Percentiles rank a stretch among this genome's conserved stretches.
phyloP scores from a whole-genome alignment of 2,888 invertebrate species.

The Eremobia ochroleuca region DNA sequence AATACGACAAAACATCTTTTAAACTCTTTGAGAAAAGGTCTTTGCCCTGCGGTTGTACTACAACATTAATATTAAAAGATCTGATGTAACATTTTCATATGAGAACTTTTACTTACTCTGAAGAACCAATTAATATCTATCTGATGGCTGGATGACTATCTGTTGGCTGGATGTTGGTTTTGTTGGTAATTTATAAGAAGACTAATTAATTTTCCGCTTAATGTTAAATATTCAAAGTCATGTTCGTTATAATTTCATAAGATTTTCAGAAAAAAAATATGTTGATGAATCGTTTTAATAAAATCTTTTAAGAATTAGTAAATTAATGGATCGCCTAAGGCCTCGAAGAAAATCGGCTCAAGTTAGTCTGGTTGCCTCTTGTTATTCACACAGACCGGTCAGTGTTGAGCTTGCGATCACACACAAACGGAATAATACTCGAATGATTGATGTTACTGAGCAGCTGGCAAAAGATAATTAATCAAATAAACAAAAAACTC shows the following conservation, averaged over 20 bases:
- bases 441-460: slow-evolving; percentile 47
- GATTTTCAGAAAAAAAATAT: slow-evolving; percentile 5
- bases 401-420: slow-evolving; percentile 18
- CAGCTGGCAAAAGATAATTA: slow-evolving; percentile 45
- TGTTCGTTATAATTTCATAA: slow-evolving; percentile 6
- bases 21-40: neutral
- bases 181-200: neutral
- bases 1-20: neutral
- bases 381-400: neutral
- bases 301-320: slow-evolving; percentile 33
- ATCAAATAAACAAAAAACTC: slow-evolving; percentile 49
- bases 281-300: slow-evolving; percentile 41
- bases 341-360: slow-evolving; percentile 36
- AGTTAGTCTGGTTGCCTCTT: slow-evolving; percentile 1
- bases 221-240: slow-evolving; percentile 8
- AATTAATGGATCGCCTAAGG: slow-evolving; percentile 12
- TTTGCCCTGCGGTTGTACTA: neutral
- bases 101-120: neutral
- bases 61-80: neutral
- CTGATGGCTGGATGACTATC: neutral
- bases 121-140: neutral
- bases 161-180: too few species aligned
- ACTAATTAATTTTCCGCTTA: neutral
- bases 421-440: slow-evolving; percentile 28
- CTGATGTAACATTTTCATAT: neutral